Percentiles rank a stretch among this genome's conserved stretches.
Conservation (phyloP, 2,888 invertebrate genomes). For the Chironomus tentans region DNA sequence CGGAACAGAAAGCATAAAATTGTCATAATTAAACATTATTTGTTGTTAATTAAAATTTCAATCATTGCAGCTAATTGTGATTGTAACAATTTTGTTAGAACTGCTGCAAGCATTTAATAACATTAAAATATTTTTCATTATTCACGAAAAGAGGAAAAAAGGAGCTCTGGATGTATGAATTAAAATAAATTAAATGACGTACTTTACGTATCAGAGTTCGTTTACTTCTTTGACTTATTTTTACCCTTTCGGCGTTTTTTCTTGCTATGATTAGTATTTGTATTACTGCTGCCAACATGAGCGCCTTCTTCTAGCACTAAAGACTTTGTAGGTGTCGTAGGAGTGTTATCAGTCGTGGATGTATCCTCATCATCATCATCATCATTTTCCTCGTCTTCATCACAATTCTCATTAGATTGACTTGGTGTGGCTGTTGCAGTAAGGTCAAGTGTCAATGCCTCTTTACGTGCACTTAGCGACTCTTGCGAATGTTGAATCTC, state of each 20-base stretch:
- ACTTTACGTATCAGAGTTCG: not conserved
- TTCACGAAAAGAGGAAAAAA: not conserved
- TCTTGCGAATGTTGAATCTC: constrained; percentile 12
- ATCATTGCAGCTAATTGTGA: no score
- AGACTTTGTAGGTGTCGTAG: constrained; percentile 13
- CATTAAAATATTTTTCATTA: not conserved
- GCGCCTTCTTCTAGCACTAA: not conserved
- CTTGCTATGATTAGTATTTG: not conserved
- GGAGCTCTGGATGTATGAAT: not conserved
- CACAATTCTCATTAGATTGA: constrained; percentile 14
- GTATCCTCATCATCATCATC: no score
- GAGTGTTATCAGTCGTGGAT: constrained; percentile 1
- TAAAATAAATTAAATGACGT: not conserved
- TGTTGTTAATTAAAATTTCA: no score
- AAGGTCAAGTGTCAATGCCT: constrained; percentile 12
- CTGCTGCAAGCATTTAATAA: not conserved
- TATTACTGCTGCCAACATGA: not conserved
- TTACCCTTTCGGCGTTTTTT: constrained; percentile 13
- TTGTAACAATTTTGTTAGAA: no score
- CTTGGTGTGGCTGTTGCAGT: not conserved
- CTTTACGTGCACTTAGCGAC: constrained; percentile 8
- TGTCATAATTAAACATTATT: no score
- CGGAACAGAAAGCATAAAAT: no score
- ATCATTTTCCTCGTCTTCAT: constrained; percentile 7
- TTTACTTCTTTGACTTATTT: not conserved